Evolutionary conservation across 92 coral and sea anemone species (phyloP).

Genomic region (Metridium senile): DNA sequence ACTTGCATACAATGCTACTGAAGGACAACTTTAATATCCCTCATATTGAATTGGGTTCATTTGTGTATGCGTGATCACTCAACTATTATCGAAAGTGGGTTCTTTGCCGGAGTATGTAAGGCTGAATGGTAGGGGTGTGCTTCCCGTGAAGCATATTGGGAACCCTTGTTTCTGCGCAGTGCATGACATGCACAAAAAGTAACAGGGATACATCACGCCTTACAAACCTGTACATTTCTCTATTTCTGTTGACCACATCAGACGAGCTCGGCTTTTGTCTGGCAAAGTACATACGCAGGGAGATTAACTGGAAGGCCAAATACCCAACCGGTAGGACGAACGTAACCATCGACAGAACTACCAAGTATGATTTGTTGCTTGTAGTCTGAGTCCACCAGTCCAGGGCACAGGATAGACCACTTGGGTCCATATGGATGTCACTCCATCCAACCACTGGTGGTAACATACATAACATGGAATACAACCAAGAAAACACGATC

Average conservation of each 20-base stretch:
- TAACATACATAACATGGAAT: background rate
- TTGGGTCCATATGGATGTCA: background rate
- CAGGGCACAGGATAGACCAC: background rate
- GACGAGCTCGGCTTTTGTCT: background rate
- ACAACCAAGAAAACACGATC: background rate
- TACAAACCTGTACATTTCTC: slow-evolving; percentile 9
- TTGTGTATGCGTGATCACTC: too few species aligned
- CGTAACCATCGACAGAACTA: background rate
- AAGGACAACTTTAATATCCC: too few species aligned
- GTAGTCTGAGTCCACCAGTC: background rate
- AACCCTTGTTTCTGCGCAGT: too few species aligned
- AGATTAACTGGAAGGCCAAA: background rate
- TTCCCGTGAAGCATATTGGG: too few species aligned
- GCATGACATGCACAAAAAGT: too few species aligned
- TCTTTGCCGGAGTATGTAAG: too few species aligned
- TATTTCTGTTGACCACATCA: background rate
- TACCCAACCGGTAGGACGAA: background rate
- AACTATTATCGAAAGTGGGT: too few species aligned
- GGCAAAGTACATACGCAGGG: background rate
- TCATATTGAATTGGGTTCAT: too few species aligned
- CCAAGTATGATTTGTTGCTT: background rate
- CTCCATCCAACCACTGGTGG: background rate
- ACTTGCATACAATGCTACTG: too few species aligned
- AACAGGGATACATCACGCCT: background rate
- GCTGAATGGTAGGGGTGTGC: too few species aligned